phyloP scores from a whole-genome alignment of 2,113 vertebrate species.

The Chamaea fasciata region DNA sequence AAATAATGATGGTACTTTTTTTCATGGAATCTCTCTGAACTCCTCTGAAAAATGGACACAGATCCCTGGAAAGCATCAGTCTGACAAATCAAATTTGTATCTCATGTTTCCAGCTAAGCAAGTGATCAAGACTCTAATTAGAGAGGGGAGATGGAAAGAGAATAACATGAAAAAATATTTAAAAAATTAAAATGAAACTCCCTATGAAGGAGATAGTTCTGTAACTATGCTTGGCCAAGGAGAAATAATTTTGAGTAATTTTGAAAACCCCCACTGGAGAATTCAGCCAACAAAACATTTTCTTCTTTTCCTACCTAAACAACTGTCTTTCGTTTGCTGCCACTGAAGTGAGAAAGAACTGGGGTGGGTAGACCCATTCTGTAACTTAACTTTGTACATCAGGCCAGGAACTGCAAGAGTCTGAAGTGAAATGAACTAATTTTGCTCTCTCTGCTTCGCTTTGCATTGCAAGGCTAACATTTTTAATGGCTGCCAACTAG shows the following conservation, averaged over 20 bases:
- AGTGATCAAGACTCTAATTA: neutral
- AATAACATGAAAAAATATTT: neutral
- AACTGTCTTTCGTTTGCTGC: neutral
- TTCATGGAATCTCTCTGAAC: neutral
- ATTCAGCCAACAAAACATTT: neutral
- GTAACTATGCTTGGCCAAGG: neutral
- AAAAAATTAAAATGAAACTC: neutral
- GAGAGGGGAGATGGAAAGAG: rapidly evolving
- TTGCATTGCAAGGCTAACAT: neutral
- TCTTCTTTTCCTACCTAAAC: neutral
- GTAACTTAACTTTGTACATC: neutral
- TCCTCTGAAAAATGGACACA: neutral
- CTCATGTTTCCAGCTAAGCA: neutral
- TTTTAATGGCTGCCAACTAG: neutral
- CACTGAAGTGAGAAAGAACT: neutral
- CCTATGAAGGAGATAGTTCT: neutral
- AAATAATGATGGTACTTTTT: neutral
- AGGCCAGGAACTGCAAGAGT: neutral
- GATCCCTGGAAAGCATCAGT: neutral
- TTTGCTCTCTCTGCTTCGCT: neutral
- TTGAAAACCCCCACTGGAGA: neutral
- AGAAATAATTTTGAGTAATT: neutral
- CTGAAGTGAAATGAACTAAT: neutral
- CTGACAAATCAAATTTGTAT: neutral
- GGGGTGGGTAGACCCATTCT: neutral